phyloP scores from a whole-genome alignment of 1,140 invertebrate species.

The Hylyphantes graminicola region DNA sequence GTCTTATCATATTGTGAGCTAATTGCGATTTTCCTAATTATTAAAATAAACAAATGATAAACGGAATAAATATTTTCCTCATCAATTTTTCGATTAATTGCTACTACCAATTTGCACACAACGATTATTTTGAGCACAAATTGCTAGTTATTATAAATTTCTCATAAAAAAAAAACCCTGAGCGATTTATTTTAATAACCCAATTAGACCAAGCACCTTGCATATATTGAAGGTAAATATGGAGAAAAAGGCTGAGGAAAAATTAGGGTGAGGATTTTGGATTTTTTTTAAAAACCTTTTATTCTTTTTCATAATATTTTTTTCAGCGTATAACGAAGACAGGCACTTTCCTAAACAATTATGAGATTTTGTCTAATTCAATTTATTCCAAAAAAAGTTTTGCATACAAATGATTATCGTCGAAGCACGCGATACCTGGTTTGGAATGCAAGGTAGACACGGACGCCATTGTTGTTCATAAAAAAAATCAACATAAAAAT shows the following conservation, averaged over 20 bases:
- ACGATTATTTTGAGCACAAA: too few species aligned
- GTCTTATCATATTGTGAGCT: too few species aligned
- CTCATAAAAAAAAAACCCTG: slow-evolving; percentile 20
- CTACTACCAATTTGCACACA: too few species aligned
- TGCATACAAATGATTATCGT: slow-evolving; percentile 60
- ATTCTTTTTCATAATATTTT: slow-evolving; percentile 11
- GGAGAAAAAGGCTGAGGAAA: slow-evolving; percentile 27
- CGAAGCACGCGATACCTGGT: slow-evolving; percentile 44
- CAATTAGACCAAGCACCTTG: slow-evolving; percentile 41
- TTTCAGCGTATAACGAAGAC: slow-evolving; percentile 39
- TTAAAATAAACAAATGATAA: too few species aligned
- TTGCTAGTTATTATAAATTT: too few species aligned
- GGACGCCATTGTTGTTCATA: too few species aligned
- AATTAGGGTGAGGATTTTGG: slow-evolving; percentile 12
- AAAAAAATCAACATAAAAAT: too few species aligned
- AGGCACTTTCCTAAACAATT: slow-evolving; percentile 57
- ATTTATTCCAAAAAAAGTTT: slow-evolving; percentile 58
- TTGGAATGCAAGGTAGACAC: too few species aligned
- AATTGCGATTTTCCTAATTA: too few species aligned
- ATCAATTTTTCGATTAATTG: too few species aligned
- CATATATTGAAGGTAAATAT: slow-evolving; percentile 3
- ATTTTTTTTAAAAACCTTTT: background rate
- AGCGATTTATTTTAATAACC: slow-evolving; percentile 49
- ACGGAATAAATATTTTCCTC: too few species aligned
- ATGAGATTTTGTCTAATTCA: slow-evolving; percentile 60